Base-by-base conservation (phyloP, 2,888 invertebrate species). In the Stenichneumon culpator region DNA sequence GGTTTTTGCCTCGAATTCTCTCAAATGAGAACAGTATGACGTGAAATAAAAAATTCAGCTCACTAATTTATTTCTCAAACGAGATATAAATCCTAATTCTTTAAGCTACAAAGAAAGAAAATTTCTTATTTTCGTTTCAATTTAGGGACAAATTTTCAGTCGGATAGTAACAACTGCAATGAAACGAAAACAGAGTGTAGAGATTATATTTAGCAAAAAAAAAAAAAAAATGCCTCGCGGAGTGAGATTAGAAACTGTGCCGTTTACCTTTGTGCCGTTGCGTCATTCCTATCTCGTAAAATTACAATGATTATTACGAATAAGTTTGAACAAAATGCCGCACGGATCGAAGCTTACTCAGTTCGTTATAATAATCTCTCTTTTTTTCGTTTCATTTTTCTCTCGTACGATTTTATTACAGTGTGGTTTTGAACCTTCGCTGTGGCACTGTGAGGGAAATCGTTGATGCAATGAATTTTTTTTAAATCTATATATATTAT, bases 281-380 rank as follows among this genome's bases (percentile, higher is more conserved):
- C 77, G 72, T 78, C 80, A 84, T 84, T 84, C 84, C 80, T 81
- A 77, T 73, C 68, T 81, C 73, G 52, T 77, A 80, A 36, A 39
- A 25, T 77, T 78, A 78, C 52, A 83, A 73, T 19, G 60, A 69
- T 65, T 69, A 14, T 60, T 68, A 78, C 67, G 28, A 63, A 80
- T 77, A 52, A 39, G 28, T 65, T 39, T 50, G 65, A 54, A 63
- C 67, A 36, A 32, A 72, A 39, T 22, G 57, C 50, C 36, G 50
- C 47, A 32, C 47, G 22, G 25, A 57, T 52, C 19, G 22, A 50
- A 36, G 22, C 63, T 74, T 65, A 25, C 22, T 32, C 44, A 28
- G 63, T 83, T 63, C 11, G 7, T 75, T 32, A 47, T 5, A 5
- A 28, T 25, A 25, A 63, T 73, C 2, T 16, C n/a, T 73, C 19